Evolutionary conservation across 2,113 vertebrate genomes (phyloP), one percentile per base, ranked within the genome.

Genomic region (Miniopterus natalensis): DNA sequence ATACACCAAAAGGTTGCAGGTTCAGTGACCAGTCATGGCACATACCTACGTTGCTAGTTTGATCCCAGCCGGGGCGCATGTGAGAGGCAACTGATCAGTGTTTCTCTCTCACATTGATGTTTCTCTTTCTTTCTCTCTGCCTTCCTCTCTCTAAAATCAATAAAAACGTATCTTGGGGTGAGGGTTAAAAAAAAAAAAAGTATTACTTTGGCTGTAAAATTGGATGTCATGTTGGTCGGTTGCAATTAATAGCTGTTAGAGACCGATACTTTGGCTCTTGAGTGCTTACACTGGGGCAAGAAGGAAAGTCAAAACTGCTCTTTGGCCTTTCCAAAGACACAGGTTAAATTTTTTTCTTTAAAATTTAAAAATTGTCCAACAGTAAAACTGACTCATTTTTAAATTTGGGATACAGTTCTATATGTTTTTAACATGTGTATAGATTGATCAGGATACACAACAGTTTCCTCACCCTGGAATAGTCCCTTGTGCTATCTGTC

Each of bases 201-300:
- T 90, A 95, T 93, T 15, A 83, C 5, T 92, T 88, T 95, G 74
- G 40, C 84, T 95, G 20, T 80, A 80, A 92, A 84, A 20, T 66
- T 83, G 15, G 23, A 75, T 68, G 25, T 74, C 20, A 25, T 45
- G 15, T 79, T 5, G 8, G 29, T 79, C 15, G 27, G 3, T 95
- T 90, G 59, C n/a, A 79, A 14, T 73, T 84, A 55, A 47, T 84
- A 80, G 75, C 55, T 88, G 15, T n/a, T 61, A 45, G 25, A 65
- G 55, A 71, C 53, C 25, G 6, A 70, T 61, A 42, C n/a, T 95
- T 85, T 84, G 51, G n/a, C 40, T 84, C 23, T 15, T 27, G 31
- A 94, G 6, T 71, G 25, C 73, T 91, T 83, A 15, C 6, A 12
- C 11, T 27, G 84, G 25, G 14, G 25, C 27, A 77, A 57, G 80